phyloP scores from a whole-genome alignment of 53 echinoderm and acorn worm genomes.

The Arbacia lixula region DNA sequence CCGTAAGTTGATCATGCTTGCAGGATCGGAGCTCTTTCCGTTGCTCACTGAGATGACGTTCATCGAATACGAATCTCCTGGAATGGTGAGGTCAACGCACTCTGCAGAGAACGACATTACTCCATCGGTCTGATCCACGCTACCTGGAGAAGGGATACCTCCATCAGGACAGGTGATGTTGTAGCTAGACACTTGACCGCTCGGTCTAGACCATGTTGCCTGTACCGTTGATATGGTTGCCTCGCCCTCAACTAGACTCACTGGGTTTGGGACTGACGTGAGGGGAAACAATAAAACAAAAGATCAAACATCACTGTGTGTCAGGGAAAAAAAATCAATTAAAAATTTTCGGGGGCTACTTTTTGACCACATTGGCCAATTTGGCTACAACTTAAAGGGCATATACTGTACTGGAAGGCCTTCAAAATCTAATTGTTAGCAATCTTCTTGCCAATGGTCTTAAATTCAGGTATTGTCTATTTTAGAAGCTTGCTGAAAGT shows the following conservation, averaged over 20 bases:
- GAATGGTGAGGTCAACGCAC: slow-evolving; percentile 52
- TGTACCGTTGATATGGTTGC: slow-evolving; percentile 47
- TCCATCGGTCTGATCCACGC: background rate
- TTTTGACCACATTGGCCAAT: no score
- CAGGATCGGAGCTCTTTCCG: background rate
- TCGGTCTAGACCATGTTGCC: slow-evolving; percentile 58
- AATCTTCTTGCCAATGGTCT: no score
- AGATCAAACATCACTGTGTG: no score
- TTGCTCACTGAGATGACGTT: slow-evolving; percentile 29
- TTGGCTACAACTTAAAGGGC: no score
- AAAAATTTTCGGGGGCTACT: no score
- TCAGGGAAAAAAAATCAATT: no score
- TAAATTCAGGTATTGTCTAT: no score
- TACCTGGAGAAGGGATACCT: background rate
- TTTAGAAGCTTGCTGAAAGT: no score
- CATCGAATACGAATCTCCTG: slow-evolving; percentile 70
- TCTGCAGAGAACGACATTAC: slow-evolving; percentile 8
- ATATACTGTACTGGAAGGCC: no score
- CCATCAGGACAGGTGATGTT: slow-evolving; percentile 44
- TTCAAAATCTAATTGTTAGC: no score
- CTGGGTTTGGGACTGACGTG: slow-evolving; percentile 69
- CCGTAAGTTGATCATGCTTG: background rate
- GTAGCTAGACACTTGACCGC: slow-evolving; percentile 44
- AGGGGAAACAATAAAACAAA: no score
- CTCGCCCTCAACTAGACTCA: slow-evolving; percentile 19